phyloP scores from a whole-genome alignment of 2,113 vertebrate genomes.

The Benitochromis conjunctus region DNA sequence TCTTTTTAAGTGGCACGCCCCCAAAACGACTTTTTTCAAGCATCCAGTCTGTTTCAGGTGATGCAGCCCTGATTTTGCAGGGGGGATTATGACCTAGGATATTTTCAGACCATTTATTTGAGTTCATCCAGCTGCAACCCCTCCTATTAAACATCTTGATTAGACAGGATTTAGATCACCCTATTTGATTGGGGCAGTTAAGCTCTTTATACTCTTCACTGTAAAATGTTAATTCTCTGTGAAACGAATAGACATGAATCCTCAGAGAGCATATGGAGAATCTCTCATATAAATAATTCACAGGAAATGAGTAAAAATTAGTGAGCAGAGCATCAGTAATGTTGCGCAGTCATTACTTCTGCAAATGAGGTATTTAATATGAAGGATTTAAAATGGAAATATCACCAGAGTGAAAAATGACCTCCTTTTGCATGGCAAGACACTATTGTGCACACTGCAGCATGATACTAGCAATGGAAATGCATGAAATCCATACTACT shows the following conservation, averaged over 20 bases:
- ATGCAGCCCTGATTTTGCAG: conserved; percentile 13
- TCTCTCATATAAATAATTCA: conserved; percentile 96
- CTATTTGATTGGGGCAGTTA: conserved; percentile 90
- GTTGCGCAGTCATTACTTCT: conserved; percentile 87
- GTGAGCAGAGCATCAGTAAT: conserved; percentile 76
- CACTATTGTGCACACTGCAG: neutral
- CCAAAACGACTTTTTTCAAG: neutral
- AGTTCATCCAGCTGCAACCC: conserved; percentile 85
- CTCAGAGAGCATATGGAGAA: conserved; percentile 90
- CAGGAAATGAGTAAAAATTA: conserved; percentile 94
- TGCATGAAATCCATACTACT: neutral
- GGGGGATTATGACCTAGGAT: neutral
- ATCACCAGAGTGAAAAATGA: conserved; percentile 1
- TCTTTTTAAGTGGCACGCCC: neutral
- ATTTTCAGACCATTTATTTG: conserved; percentile 56
- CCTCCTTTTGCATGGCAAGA: neutral
- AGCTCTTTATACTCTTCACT: conserved; percentile 87
- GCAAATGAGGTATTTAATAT: conserved; percentile 66
- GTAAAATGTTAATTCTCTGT: conserved; percentile 84
- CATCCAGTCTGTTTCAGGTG: neutral
- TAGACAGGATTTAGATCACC: conserved; percentile 88
- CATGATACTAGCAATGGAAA: neutral
- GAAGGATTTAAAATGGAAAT: conserved; percentile 57
- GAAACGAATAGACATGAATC: conserved; percentile 87
- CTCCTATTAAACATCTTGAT: conserved; percentile 82